phyloP scores from a whole-genome alignment of 2,888 invertebrate species.

The Crossocerus cetratus region DNA sequence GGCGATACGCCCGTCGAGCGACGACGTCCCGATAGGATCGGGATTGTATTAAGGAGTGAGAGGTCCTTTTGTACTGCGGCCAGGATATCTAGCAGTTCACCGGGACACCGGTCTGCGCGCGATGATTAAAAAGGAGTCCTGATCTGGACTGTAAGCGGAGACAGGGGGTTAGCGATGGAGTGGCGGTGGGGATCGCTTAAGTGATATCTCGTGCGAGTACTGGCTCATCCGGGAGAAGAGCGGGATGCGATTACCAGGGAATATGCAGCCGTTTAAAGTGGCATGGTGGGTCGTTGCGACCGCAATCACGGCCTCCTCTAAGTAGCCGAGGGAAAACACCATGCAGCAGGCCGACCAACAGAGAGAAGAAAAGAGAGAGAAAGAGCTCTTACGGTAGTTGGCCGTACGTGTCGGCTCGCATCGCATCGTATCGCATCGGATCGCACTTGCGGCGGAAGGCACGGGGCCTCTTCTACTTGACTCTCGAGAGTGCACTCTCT shows the following conservation, averaged over 20 bases:
- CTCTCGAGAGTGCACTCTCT: conserved; percentile 12
- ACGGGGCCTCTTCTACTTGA: conserved; percentile 1
- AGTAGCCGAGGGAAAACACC: conserved; percentile 53
- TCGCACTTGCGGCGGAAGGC: conserved; percentile 26
- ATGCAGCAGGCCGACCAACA: conserved; percentile 16
- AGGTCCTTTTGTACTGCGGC: no score
- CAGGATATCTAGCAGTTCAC: no score
- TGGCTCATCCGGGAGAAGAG: conserved; percentile 2
- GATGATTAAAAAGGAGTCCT: no score
- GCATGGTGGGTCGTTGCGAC: conserved; percentile 46
- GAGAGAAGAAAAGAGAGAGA: no score
- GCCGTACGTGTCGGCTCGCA: conserved; percentile 59
- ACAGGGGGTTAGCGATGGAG: no score
- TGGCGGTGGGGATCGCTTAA: conserved; percentile 3
- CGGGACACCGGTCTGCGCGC: no score
- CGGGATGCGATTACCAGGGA: conserved; percentile 29
- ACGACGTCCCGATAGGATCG: conserved; percentile 27
- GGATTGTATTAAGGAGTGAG: conserved; percentile 9
- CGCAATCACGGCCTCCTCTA: conserved; percentile 53
- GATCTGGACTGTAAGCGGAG: no score
- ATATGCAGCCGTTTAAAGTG: conserved; percentile 44
- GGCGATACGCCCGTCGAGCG: conserved; percentile 28
- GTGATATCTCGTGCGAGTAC: conserved; percentile 35
- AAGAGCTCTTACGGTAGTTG: conserved; percentile 58
- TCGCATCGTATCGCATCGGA: conserved; percentile 56